phyloP scores from a whole-genome alignment of 2,888 invertebrate species.

The Stratiomys singularior region DNA sequence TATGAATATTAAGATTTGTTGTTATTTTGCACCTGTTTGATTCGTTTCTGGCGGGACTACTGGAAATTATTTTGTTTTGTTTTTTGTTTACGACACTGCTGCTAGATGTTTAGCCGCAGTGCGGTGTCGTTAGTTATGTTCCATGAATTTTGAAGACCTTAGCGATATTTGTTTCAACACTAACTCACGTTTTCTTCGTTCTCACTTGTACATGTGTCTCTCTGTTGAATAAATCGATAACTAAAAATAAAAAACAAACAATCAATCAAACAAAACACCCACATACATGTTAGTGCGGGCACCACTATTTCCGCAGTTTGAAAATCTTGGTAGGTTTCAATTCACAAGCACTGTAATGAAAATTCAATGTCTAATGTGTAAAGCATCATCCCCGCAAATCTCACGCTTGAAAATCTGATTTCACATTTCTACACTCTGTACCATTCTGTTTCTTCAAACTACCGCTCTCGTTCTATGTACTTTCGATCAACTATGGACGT shows the following conservation, averaged over 20 bases:
- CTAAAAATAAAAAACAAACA: slow-evolving; percentile 10
- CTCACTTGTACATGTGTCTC: slow-evolving; percentile 19
- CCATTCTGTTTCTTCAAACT: too few relatives aligned
- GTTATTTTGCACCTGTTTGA: slow-evolving; percentile 22
- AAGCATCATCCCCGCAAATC: too few relatives aligned
- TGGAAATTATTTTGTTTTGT: neutral
- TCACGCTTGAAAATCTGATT: too few relatives aligned
- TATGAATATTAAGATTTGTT: neutral
- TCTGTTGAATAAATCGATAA: neutral
- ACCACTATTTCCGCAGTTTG: slow-evolving; percentile 72
- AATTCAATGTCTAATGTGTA: too few relatives aligned
- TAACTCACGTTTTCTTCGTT: slow-evolving; percentile 42
- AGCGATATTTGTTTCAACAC: slow-evolving; percentile 10
- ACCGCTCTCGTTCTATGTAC: too few relatives aligned
- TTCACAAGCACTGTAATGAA: slow-evolving; percentile 22
- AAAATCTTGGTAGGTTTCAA: slow-evolving; percentile 70
- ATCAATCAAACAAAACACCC: slow-evolving; percentile 1
- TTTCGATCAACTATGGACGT: too few relatives aligned
- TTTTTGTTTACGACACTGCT: too few relatives aligned
- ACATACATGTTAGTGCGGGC: slow-evolving; percentile 67
- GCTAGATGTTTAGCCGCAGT: too few relatives aligned
- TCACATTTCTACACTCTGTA: too few relatives aligned
- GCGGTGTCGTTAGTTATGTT: neutral
- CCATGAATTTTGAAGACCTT: neutral
- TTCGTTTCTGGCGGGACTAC: neutral